These are phyloP conservation scores for Ennomos quercinarius DNA, from an alignment of 2,888 invertebrate genomes.

Conservation along the genomic window DNA sequence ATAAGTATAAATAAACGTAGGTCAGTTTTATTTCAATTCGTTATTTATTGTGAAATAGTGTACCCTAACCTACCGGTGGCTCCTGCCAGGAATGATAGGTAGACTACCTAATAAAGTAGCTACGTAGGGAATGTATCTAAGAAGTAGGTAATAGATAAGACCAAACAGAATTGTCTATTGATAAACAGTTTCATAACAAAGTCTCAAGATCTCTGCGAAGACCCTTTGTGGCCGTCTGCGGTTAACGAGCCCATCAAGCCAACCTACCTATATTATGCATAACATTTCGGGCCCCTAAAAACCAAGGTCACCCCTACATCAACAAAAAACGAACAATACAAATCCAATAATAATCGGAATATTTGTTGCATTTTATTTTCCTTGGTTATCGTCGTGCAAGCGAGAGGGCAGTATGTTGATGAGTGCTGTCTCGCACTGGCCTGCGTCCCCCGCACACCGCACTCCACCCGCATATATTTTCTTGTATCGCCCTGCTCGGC, in stretches of 20 bases:
- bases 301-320: slow-evolving; percentile 63
- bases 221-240: slow-evolving; percentile 17
- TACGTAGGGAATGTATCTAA: too few relatives aligned
- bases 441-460: slow-evolving; percentile 50
- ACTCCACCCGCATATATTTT: slow-evolving; percentile 67
- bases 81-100: too few relatives aligned
- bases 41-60: slow-evolving; percentile 5
- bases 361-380: slow-evolving; percentile 76
- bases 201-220: neutral
- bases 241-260: slow-evolving; percentile 25
- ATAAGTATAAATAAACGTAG: slow-evolving; percentile 3
- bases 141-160: neutral
- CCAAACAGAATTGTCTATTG: neutral
- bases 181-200: slow-evolving; percentile 8
- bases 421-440: slow-evolving; percentile 47
- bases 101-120: too few relatives aligned
- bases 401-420: slow-evolving; percentile 39
- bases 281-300: slow-evolving; percentile 42
- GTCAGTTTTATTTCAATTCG: slow-evolving; percentile 12
- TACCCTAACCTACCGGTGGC: too few relatives aligned
- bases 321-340: slow-evolving; percentile 54
- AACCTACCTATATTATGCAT: slow-evolving; percentile 29
- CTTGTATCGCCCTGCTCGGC: slow-evolving; percentile 67
- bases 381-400: slow-evolving; percentile 64
- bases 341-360: slow-evolving; percentile 62